Conservation (phyloP, 2,888 invertebrate species). For the Polyommatus icarus region DNA sequence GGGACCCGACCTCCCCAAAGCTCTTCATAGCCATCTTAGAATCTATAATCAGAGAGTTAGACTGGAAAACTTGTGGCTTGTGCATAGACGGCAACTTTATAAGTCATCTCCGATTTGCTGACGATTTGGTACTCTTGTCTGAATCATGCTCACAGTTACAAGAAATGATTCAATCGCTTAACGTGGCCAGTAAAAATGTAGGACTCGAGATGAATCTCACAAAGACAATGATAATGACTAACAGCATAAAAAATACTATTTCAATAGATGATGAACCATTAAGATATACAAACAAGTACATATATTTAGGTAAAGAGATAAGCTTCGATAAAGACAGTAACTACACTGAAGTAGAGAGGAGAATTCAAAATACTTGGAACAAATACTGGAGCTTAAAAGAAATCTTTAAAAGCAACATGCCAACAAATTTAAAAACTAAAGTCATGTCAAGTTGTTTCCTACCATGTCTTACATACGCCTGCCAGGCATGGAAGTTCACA, state of each 20-base stretch:
- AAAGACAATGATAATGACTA: conserved; percentile 28
- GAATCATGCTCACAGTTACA: conserved; percentile 15
- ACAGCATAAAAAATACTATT: neutral
- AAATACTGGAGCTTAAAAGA: conserved; percentile 34
- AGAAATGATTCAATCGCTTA: conserved; percentile 4
- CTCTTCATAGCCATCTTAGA: conserved; percentile 48
- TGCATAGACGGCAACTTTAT: conserved; percentile 19
- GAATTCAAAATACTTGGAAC: conserved; percentile 22
- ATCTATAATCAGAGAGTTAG: conserved; percentile 18
- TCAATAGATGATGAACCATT: neutral
- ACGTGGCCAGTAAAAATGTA: neutral
- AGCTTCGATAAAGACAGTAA: neutral
- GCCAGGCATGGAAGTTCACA: conserved; percentile 33
- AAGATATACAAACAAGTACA: neutral
- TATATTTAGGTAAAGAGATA: too few species aligned
- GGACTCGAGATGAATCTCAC: conserved; percentile 24
- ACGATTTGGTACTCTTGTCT: neutral
- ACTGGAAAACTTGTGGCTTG: conserved; percentile 19
- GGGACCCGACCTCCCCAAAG: conserved; percentile 74
- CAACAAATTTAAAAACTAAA: conserved; percentile 32
- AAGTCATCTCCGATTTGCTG: conserved; percentile 26
- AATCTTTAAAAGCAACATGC: conserved; percentile 33
- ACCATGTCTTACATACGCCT: conserved; percentile 33
- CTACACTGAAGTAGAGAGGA: neutral
- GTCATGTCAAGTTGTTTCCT: conserved; percentile 1